These are phyloP conservation scores for Drosophila nigritarsus DNA, from an alignment of 2,888 invertebrate species.

Conservation along the genomic window DNA sequence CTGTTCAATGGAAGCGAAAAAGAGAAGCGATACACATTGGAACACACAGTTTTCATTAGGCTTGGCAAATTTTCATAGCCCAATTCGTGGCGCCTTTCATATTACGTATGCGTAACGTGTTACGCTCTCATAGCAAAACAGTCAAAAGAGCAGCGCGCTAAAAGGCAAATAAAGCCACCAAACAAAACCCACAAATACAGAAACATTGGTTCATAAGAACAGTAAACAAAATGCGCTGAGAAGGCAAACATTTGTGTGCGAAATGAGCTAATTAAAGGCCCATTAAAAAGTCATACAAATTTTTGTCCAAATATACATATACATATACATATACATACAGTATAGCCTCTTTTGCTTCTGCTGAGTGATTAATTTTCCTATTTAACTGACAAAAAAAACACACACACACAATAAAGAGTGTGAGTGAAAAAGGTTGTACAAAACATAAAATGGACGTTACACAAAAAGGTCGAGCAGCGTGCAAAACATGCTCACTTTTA, in stretches of 20 bases:
- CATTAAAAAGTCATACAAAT: constrained; percentile 70
- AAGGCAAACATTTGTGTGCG: constrained; percentile 46
- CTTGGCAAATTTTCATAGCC: constrained; percentile 58
- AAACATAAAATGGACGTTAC: constrained; percentile 41
- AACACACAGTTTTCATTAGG: constrained; percentile 56
- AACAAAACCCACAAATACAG: constrained; percentile 27
- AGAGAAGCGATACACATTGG: background rate
- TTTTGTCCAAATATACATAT: constrained; percentile 25
- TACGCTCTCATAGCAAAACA: constrained; percentile 57
- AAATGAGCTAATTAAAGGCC: constrained; percentile 75
- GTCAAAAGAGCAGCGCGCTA: constrained; percentile 48
- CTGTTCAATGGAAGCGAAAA: background rate
- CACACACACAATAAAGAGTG: constrained; percentile 3
- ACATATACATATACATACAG: no score
- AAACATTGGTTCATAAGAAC: constrained; percentile 27
- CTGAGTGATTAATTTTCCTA: constrained; percentile 78
- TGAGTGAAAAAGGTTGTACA: background rate
- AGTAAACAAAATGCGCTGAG: constrained; percentile 56
- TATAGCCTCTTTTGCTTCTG: constrained; percentile 16
- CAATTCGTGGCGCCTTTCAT: constrained; percentile 55
- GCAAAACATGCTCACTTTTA: constrained; percentile 57
- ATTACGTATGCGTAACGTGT: constrained; percentile 74
- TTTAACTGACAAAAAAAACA: constrained; percentile 50
- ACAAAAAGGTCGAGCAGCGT: constrained; percentile 57
- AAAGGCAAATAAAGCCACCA: constrained; percentile 58